phyloP scores from a whole-genome alignment of 2,113 vertebrate species.

The Protobothrops mucrosquamatus region DNA sequence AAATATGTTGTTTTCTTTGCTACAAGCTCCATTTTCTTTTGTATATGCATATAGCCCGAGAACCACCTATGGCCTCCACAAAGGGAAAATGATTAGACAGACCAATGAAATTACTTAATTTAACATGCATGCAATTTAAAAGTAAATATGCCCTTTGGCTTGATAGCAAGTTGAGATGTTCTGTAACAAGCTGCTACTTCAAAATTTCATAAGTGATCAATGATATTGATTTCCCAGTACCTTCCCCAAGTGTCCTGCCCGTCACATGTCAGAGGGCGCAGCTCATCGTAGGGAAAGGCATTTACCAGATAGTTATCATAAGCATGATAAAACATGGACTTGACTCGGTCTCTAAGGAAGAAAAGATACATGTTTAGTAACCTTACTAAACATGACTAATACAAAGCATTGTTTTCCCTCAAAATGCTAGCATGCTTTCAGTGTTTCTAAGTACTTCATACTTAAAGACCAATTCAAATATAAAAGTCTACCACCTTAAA shows the following conservation, averaged over 20 bases:
- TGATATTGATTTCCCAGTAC: constrained; percentile 57
- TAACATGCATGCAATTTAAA: not conserved
- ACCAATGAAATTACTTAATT: not conserved
- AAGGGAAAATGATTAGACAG: not conserved
- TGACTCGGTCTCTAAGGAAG: constrained; percentile 82
- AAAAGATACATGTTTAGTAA: not conserved
- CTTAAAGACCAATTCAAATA: not conserved
- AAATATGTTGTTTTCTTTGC: not conserved
- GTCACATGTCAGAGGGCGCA: constrained; percentile 94
- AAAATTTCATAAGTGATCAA: not conserved
- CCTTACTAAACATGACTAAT: not conserved
- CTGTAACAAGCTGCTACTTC: not conserved
- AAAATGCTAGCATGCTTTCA: not conserved
- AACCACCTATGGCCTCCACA: not conserved
- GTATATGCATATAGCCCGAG: not conserved
- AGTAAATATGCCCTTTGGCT: not conserved
- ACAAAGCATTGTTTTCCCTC: not conserved
- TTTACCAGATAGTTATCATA: constrained; percentile 95
- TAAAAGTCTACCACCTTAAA: not conserved
- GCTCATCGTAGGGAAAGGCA: constrained; percentile 94
- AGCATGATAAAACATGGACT: constrained; percentile 97
- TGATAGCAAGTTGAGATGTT: not conserved
- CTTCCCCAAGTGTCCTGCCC: constrained; percentile 99
- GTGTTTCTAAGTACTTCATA: not conserved
- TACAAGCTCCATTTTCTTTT: not conserved